Conservation (phyloP, 2,797 vertebrate species). For the Tachyglossus aculeatus region DNA sequence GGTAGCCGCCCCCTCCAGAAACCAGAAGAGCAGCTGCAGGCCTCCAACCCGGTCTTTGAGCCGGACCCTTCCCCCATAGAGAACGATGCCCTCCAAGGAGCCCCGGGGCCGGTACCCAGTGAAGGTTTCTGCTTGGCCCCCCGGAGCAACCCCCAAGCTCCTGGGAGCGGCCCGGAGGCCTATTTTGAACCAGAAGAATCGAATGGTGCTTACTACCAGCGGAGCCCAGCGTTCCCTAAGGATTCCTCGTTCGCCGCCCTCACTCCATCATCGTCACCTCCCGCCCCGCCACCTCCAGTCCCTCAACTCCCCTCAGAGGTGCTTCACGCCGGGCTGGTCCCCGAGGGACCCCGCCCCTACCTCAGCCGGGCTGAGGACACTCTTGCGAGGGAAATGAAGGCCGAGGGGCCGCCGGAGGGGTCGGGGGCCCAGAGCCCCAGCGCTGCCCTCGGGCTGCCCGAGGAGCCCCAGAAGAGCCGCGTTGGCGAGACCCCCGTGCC, state of each 20-base stretch:
- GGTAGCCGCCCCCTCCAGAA: slow-evolving; percentile 81
- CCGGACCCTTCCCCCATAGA: slow-evolving; percentile 55
- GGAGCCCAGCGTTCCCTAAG: slow-evolving; percentile 77
- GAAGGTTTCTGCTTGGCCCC: slow-evolving; percentile 75
- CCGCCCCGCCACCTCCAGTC: slow-evolving; percentile 27
- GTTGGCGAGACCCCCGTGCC: slow-evolving; percentile 57
- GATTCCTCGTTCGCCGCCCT: slow-evolving; percentile 73
- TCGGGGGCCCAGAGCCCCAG: slow-evolving; percentile 52
- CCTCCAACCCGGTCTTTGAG: slow-evolving; percentile 68
- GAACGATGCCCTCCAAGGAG: slow-evolving; percentile 68
- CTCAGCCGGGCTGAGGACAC: slow-evolving; percentile 59
- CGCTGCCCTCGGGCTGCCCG: slow-evolving; percentile 72
- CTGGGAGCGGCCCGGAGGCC: slow-evolving; percentile 67
- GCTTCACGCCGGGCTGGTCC: slow-evolving; percentile 59
- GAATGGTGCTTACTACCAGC: slow-evolving; percentile 79
- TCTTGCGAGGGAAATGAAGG: slow-evolving; percentile 69
- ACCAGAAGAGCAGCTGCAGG: slow-evolving; percentile 73
- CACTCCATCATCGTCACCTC: background rate
- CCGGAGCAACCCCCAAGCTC: slow-evolving; percentile 75
- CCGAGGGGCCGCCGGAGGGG: slow-evolving; percentile 59
- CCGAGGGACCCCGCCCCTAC: slow-evolving; percentile 67
- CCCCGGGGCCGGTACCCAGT: slow-evolving; percentile 68
- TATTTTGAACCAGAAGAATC: slow-evolving; percentile 74
- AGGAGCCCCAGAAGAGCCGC: slow-evolving; percentile 71
- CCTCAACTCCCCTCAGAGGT: slow-evolving; percentile 70